These are phyloP conservation scores for Cephonodes hylas DNA, from an alignment of 2,888 invertebrate genomes.

Conservation along the genomic window DNA sequence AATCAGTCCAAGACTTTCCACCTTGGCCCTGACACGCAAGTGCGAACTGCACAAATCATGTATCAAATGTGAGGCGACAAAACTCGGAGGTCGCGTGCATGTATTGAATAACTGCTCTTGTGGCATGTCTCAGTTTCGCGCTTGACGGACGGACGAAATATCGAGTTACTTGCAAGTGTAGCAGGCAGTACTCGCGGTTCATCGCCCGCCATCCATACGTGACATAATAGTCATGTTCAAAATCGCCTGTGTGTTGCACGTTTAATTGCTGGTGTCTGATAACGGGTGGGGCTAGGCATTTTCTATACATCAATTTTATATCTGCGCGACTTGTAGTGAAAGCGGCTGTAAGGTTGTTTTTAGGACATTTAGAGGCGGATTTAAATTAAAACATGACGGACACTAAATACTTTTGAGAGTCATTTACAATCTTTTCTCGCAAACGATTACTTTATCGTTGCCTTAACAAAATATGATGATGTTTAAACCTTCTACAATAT, in stretches of 20 bases:
- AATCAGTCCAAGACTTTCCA: not conserved
- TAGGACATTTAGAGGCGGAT: too few relatives aligned
- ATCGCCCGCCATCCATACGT: not conserved
- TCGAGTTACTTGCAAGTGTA: not conserved
- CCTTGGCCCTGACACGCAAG: not conserved
- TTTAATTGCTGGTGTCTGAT: not conserved
- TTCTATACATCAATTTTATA: too few relatives aligned
- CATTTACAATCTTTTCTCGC: too few relatives aligned
- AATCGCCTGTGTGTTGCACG: not conserved
- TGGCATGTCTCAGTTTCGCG: not conserved
- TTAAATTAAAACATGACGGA: too few relatives aligned
- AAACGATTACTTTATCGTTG: too few relatives aligned
- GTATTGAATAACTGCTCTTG: not conserved
- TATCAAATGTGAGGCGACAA: not conserved
- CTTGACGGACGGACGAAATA: not conserved
- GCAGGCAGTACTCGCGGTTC: not conserved
- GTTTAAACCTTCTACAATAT: too few relatives aligned
- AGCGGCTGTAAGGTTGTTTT: too few relatives aligned
- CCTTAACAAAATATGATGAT: too few relatives aligned
- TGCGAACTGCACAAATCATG: too few relatives aligned
- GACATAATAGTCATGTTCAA: not conserved
- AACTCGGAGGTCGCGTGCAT: not conserved
- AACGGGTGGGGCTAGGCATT: too few relatives aligned
- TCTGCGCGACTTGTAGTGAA: too few relatives aligned
- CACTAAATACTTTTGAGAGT: too few relatives aligned